Base-by-base conservation (phyloP, 2,888 invertebrate genomes). In the Cataglyphis cursor region DNA sequence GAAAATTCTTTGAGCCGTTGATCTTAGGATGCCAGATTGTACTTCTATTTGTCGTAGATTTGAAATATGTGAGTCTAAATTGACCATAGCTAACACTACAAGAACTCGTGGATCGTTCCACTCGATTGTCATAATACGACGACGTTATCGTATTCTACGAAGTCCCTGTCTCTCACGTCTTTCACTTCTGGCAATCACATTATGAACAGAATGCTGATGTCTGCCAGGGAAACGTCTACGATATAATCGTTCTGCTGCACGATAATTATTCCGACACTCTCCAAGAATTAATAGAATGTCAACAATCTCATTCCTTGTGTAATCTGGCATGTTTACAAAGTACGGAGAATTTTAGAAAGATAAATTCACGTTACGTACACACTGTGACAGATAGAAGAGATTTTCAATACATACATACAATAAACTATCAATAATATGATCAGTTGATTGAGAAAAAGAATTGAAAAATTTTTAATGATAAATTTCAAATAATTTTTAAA, bases 221-320 rank as follows among this genome's bases (percentile, higher is more conserved):
- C 57, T 28, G 15, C 8, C 31, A 10, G 28, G 61, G 15, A 61
- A 61, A 2, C 31, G 24, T 9, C 31, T 15, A 31, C 61, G 31
- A n/a, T 31, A 61, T n/a, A 61, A 31, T 31, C 15, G 28, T 31
- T 28, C 28, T 31, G 61, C 31, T 15, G 15, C 15, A 8, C 18
- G 15, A 12, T 61, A 61, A 61, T 61, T 61, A 31, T n/a, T n/a
- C 31, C 31, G 61, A n/a, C 61, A 61, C n/a, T 61, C 15, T 18
- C 61, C 28, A 31, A 31, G 28, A 6, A 61, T 61, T 3, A 61
- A 8, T 8, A 61, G 15, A 31, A 61, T 61, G 31, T 61, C 61
- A 15, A 61, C 61, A 31, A 61, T 61, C 8, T 28, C 59, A 61
- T 61, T 61, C 15, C 18, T 10, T 61, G 28, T 18, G 18, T 61